Evolutionary conservation across 2,113 vertebrate species (phyloP).

Genomic region (Piaya cayana): DNA sequence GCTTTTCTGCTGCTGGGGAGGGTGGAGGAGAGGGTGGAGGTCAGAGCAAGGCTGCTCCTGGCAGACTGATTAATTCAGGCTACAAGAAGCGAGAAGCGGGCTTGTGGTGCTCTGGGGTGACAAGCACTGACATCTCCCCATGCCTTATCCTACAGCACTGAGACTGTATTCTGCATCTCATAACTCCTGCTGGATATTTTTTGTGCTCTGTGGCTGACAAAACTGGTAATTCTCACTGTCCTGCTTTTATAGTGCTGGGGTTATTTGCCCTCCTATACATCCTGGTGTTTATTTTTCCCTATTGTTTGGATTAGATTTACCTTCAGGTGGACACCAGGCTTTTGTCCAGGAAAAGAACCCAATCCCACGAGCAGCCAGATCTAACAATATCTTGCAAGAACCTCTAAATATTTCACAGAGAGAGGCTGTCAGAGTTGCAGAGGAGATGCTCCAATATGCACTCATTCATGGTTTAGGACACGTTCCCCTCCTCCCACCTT

Average conservation of each 20-base stretch:
- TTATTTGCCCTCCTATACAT: conserved; percentile 11
- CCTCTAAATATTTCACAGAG: conserved; percentile 27
- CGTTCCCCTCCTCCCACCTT: background rate
- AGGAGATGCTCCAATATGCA: background rate
- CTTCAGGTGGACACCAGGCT: conserved; percentile 16
- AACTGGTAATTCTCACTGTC: background rate
- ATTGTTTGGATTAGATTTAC: conserved; percentile 4
- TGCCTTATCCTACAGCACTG: background rate
- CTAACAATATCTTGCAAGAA: conserved; percentile 25
- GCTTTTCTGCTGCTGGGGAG: background rate
- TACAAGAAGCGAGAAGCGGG: rapidly evolving
- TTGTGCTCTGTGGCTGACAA: background rate
- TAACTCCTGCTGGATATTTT: background rate
- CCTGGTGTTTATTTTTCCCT: background rate
- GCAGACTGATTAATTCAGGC: conserved; percentile 23
- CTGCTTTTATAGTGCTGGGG: background rate
- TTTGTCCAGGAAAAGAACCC: background rate
- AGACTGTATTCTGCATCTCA: background rate
- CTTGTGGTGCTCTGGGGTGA: background rate
- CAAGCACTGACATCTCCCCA: background rate
- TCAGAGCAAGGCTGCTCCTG: conserved; percentile 30
- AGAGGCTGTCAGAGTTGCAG: background rate
- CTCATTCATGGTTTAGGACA: conserved; percentile 31
- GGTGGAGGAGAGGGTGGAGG: background rate
- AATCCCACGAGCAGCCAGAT: background rate